Evolutionary conservation across 2,888 invertebrate genomes (phyloP), one percentile per base, ranked within the genome.

Genomic region (Dryobotodes eremita): DNA sequence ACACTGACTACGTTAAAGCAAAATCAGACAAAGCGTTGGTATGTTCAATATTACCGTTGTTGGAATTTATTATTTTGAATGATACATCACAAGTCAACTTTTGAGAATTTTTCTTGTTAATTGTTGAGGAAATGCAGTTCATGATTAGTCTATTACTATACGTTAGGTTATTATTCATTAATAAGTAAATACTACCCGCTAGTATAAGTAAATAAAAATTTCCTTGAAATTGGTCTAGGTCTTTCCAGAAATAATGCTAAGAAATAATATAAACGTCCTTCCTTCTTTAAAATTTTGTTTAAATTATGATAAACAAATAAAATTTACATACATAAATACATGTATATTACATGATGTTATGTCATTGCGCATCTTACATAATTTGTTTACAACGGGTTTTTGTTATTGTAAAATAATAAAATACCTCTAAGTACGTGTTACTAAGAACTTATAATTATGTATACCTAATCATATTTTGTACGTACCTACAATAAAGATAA

Each of bases 381-480:
- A 86, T 79, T 13, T 86, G 79, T 83, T 86, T 83, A 83, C 68
- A 42, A 20, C 72, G 7, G 48, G 61, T 73, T 70, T 72, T 73
- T 84, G 70, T 75, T 83, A 72, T 77, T 62, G 72, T 80, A 74
- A 48, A 74, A 65, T 78, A 72, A 65, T 72, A 66, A 69, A 80
- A 81, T 50, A 73, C 26, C 8, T 70, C 20, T 36, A 42, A n/a
- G 36, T 55, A 61, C 42, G n/a, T 48, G 70, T 53, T 15, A 65
- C 36, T 53, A 36, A 53, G n/a, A 20, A 42, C n/a, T n/a, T 46
- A 50, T n/a, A n/a, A n/a, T n/a, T n/a, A 55, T 64, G 46, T n/a
- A 53, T 55, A 66, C 8, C 20, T 81, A 42, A 42, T 72, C n/a
- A 20, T 53, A 17, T 42, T 53, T 46, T 15, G 5, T 48, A 20